A percentile compares a stretch with the other conserved stretches of the same genome.
These are phyloP conservation scores for Cryptotermes secundus DNA, from an alignment of 1,140 invertebrate species.

Conservation along the genomic window DNA sequence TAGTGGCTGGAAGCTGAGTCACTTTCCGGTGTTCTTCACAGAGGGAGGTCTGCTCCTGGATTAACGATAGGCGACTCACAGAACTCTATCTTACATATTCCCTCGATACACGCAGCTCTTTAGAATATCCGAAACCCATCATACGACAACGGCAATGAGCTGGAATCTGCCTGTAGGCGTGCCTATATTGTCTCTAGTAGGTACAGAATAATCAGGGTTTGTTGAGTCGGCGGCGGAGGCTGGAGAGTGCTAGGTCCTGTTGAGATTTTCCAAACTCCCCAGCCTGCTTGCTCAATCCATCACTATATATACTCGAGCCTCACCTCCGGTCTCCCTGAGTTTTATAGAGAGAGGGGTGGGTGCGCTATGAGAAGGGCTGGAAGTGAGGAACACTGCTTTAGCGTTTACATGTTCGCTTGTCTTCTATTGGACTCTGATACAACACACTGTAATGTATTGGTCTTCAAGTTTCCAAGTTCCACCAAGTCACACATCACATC, in stretches of 20 bases:
- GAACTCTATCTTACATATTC: neutral
- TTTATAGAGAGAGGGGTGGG: neutral
- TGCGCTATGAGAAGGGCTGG: neutral
- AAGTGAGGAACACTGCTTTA: neutral
- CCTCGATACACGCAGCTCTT: neutral
- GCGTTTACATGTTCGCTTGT: neutral
- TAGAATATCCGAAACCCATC: neutral
- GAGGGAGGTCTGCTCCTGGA: neutral
- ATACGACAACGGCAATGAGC: neutral
- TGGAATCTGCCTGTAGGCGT: neutral
- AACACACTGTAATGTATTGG: neutral
- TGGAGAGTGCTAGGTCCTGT: conserved; percentile 48
- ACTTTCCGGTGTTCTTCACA: neutral
- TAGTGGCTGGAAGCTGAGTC: neutral
- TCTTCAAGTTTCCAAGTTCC: neutral
- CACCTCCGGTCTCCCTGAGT: neutral
- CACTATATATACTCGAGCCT: conserved; percentile 38
- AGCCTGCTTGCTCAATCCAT: conserved; percentile 50
- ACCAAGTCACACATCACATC: no score
- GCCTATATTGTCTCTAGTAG: neutral
- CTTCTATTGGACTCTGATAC: neutral
- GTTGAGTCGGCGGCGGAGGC: neutral
- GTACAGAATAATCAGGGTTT: conserved; percentile 34
- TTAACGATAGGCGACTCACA: neutral
- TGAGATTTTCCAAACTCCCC: conserved; percentile 49